A percentile compares a stretch with the other conserved stretches of the same genome.
Conservation (phyloP, 2,888 invertebrate species). For the Eupithecia inturbata region DNA sequence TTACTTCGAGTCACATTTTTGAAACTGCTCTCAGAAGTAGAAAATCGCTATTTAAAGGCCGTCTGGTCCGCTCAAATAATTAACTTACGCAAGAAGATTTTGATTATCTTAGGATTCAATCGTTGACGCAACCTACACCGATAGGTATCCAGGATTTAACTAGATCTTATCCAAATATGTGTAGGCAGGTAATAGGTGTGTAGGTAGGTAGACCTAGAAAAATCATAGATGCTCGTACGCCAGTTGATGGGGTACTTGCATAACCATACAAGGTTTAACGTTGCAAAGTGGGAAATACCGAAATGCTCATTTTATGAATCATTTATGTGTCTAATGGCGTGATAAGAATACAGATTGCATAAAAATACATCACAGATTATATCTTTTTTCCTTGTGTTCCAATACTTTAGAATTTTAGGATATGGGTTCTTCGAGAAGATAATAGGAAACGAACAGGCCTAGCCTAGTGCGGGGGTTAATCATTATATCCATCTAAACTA, state of each 20-base stretch:
- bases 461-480: too few species aligned
- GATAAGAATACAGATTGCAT: background rate
- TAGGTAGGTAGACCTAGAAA: background rate
- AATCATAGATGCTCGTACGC: conserved; percentile 5
- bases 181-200: conserved; percentile 7
- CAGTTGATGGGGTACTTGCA: background rate
- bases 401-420: background rate
- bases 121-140: conserved; percentile 17
- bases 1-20: conserved; percentile 2
- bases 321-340: background rate
- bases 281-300: conserved; percentile 6
- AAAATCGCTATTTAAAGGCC: conserved; percentile 50
- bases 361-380: background rate
- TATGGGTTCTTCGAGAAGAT: background rate
- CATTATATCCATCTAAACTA: too few species aligned
- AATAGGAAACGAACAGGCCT: too few species aligned
- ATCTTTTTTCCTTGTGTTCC: background rate
- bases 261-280: background rate
- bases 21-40: conserved; percentile 26
- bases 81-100: conserved; percentile 20
- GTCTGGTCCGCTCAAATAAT: conserved; percentile 33
- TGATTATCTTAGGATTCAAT: conserved; percentile 1
- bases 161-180: background rate
- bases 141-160: conserved; percentile 11
- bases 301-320: conserved; percentile 2